These are phyloP conservation scores for Lasioglossum calceatum DNA, from an alignment of 2,888 invertebrate genomes.

Conservation along the genomic window DNA sequence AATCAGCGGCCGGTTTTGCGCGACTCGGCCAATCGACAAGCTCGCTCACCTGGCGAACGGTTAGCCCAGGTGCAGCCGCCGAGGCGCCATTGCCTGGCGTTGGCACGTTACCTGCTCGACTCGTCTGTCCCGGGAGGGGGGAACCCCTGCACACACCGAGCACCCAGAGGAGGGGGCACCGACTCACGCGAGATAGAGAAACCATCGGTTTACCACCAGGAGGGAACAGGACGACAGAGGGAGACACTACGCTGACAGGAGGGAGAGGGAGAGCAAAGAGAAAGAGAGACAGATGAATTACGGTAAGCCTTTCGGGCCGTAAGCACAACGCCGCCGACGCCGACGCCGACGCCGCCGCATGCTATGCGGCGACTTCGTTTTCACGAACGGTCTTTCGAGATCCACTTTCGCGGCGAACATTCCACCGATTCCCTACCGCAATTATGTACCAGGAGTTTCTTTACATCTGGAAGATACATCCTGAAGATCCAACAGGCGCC, in stretches of 20 bases:
- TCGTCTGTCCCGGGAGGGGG: conserved; percentile 33
- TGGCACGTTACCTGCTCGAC: conserved; percentile 71
- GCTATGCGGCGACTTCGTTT: conserved; percentile 30
- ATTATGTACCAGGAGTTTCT: background rate
- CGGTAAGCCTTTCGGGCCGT: conserved; percentile 40
- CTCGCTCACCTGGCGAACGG: conserved; percentile 77
- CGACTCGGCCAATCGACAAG: conserved; percentile 61
- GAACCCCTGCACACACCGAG: conserved; percentile 3
- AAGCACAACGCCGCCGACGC: conserved; percentile 13
- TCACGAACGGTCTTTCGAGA: conserved; percentile 36
- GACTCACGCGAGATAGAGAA: conserved; percentile 28
- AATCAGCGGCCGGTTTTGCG: conserved; percentile 61
- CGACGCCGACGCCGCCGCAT: background rate
- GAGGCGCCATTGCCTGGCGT: conserved; percentile 79
- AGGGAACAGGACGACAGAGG: background rate
- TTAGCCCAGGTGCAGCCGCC: conserved; percentile 75
- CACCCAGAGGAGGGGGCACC: conserved; percentile 12
- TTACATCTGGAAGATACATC: background rate
- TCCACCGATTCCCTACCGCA: background rate
- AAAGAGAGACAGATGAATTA: conserved; percentile 28
- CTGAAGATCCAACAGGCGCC: background rate
- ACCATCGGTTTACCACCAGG: conserved; percentile 14
- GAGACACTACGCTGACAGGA: background rate
- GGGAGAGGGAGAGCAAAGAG: background rate
- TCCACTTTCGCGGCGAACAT: conserved; percentile 25